Percentiles rank a stretch among this genome's conserved stretches.
Conservation (phyloP, 2,113 vertebrate genomes). For the Eubucco bourcierii region DNA sequence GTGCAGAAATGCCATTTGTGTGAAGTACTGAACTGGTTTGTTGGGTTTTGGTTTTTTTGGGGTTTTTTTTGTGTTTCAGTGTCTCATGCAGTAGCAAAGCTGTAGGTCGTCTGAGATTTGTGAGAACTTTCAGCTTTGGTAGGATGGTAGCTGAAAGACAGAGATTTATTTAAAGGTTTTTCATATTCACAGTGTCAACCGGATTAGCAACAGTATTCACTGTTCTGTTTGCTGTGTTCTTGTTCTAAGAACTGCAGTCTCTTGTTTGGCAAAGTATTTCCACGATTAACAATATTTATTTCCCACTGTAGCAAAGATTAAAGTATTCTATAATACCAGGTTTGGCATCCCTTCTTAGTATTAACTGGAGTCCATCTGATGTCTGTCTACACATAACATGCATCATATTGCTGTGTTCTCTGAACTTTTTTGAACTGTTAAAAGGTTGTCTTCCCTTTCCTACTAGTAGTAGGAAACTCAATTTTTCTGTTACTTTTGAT, state of each 20-base stretch:
- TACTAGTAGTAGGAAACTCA: not conserved
- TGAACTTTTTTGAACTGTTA: not conserved
- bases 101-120: not conserved
- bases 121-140: not conserved
- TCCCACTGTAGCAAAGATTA: not conserved
- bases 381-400: not conserved
- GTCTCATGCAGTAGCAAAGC: not conserved
- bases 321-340: not conserved
- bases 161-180: not conserved
- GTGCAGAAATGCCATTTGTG: not conserved
- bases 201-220: not conserved
- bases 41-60: not conserved
- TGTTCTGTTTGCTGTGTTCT: fast-evolving
- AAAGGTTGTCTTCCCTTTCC: not conserved
- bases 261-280: not conserved
- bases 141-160: not conserved
- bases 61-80: not conserved
- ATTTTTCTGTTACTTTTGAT: not conserved
- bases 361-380: not conserved
- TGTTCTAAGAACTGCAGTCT: not conserved
- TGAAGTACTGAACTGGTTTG: not conserved
- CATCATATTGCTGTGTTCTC: not conserved
- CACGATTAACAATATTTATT: not conserved
- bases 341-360: not conserved
- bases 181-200: not conserved